These are phyloP conservation scores for Glyptemys insculpta DNA, from an alignment of 2,797 vertebrate genomes.

Conservation along the genomic window DNA sequence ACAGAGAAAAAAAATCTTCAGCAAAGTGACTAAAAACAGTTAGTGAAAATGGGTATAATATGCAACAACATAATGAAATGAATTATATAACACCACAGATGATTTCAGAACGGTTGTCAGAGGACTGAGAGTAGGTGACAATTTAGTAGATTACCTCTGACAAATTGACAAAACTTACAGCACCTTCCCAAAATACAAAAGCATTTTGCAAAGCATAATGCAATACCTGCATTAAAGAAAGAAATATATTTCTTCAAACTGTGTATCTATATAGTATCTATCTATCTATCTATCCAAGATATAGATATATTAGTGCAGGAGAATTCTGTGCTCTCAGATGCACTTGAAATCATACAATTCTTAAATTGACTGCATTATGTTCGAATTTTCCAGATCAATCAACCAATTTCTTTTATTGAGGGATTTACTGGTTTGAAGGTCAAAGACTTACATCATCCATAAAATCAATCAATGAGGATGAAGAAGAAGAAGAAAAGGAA, in stretches of 20 bases:
- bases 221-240: not conserved
- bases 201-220: not conserved
- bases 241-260: not conserved
- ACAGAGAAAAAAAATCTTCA: not conserved
- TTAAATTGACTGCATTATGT: constrained; percentile 79
- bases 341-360: constrained; percentile 27
- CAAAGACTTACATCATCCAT: constrained; percentile 96
- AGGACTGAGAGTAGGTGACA: not conserved
- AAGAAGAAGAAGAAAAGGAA: constrained; percentile 94
- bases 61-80: not conserved
- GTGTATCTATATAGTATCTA: not conserved
- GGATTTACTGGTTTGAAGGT: constrained; percentile 81
- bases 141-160: not conserved
- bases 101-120: constrained; percentile 7
- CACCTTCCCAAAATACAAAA: not conserved
- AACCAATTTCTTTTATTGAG: constrained; percentile 72
- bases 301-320: not conserved
- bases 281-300: not conserved
- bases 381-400: constrained; percentile 73
- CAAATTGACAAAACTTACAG: not conserved
- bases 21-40: not conserved
- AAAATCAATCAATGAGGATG: constrained; percentile 98
- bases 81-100: not conserved
- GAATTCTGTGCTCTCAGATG: not conserved
- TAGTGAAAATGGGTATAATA: not conserved